Evolutionary conservation across 1,140 invertebrate species (phyloP).

Genomic region (Philopotamus ludificatus): DNA sequence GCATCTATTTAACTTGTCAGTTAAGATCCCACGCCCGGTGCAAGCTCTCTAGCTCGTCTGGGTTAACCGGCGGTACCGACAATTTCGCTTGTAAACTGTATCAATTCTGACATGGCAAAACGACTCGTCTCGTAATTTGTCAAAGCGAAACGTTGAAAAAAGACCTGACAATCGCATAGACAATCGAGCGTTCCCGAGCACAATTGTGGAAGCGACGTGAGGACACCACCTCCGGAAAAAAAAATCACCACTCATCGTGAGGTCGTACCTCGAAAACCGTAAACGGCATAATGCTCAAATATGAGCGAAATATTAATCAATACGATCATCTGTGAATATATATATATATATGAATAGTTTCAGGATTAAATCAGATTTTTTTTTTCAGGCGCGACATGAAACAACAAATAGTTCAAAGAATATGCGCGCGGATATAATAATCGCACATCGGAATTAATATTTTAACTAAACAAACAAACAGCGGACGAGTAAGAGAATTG

Average conservation of each 20-base stretch:
- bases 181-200: too few species aligned
- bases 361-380: too few species aligned
- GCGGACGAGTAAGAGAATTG: neutral
- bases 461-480: constrained; percentile 16
- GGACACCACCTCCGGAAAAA: too few species aligned
- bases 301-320: too few species aligned
- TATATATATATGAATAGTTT: too few species aligned
- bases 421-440: neutral
- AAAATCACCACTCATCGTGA: too few species aligned
- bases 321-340: too few species aligned
- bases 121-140: constrained; percentile 19
- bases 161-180: too few species aligned
- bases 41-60: neutral
- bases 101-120: constrained; percentile 20
- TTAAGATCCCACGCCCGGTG: constrained; percentile 12
- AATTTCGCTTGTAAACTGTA: constrained; percentile 23
- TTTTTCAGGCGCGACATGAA: neutral
- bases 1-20: constrained; percentile 16
- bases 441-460: constrained; percentile 1
- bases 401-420: neutral
- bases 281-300: too few species aligned
- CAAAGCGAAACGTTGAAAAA: too few species aligned
- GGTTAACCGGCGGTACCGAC: constrained; percentile 1
- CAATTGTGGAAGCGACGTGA: too few species aligned
- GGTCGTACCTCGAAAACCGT: too few species aligned